Evolutionary conservation across 23 tunicate species (phyloP).

Genomic region (Ciona savignyi): DNA sequence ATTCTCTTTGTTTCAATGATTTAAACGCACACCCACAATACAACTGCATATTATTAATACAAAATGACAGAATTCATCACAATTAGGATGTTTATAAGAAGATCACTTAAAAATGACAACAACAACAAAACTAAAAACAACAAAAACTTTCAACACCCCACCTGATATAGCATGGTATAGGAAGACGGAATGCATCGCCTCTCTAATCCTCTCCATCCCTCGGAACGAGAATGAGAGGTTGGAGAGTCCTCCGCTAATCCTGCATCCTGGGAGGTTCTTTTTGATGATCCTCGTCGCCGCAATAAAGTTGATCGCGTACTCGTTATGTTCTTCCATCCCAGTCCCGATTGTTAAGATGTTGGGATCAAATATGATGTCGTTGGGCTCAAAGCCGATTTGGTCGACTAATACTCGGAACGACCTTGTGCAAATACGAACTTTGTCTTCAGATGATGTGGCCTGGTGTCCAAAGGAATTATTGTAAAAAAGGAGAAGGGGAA

Average conservation of each 20-base stretch:
- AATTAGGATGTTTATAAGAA: too few species aligned
- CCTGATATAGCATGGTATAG: constrained; percentile 82
- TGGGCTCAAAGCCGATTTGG: constrained; percentile 51
- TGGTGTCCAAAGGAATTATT: constrained; percentile 5
- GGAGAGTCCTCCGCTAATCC: constrained; percentile 87
- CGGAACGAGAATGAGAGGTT: constrained; percentile 94
- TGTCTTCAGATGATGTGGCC: constrained; percentile 65
- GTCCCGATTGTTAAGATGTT: constrained; percentile 89
- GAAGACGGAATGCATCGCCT: constrained; percentile 94
- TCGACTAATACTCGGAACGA: constrained; percentile 73
- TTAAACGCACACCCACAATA: too few species aligned
- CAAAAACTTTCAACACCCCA: too few species aligned
- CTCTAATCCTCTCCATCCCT: constrained; percentile 81
- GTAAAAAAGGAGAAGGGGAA: too few species aligned
- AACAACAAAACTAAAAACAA: too few species aligned
- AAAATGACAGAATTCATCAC: too few species aligned
- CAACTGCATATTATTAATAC: too few species aligned
- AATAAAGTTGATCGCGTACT: constrained; percentile 75
- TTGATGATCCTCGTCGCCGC: constrained; percentile 65
- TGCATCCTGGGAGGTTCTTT: constrained; percentile 46
- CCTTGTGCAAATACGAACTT: constrained; percentile 63
- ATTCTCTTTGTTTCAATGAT: too few species aligned
- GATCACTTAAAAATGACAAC: too few species aligned
- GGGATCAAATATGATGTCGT: constrained; percentile 93
- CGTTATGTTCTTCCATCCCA: constrained; percentile 86